Conservation (phyloP, 2,113 vertebrate genomes). For the Micronisus gabar region DNA sequence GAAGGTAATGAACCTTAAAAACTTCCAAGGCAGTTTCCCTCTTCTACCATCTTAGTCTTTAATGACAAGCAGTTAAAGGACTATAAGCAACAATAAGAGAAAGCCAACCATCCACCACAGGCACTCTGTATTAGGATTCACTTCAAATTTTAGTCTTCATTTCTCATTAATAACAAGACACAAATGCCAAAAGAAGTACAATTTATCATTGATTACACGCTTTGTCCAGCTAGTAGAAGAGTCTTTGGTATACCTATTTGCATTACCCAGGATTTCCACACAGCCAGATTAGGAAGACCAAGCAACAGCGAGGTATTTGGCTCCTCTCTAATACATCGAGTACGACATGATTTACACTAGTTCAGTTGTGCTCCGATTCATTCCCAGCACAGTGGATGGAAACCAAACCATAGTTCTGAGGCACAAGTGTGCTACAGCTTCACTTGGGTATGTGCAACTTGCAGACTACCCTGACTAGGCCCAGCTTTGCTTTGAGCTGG, state of each 20-base stretch:
- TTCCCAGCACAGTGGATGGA: background rate
- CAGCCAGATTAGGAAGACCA: background rate
- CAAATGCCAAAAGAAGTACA: background rate
- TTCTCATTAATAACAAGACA: background rate
- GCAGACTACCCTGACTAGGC: background rate
- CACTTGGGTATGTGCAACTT: background rate
- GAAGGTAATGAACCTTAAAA: slow-evolving; percentile 23
- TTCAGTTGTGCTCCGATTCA: background rate
- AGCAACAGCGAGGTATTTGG: background rate
- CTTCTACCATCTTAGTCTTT: slow-evolving; percentile 3
- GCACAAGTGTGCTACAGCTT: background rate
- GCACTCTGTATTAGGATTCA: background rate
- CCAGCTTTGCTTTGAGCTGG: background rate
- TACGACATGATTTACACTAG: background rate
- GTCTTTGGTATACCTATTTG: background rate
- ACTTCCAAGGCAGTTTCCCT: background rate
- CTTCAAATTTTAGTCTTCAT: background rate
- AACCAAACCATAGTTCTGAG: background rate
- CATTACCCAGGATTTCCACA: background rate
- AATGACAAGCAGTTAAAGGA: slow-evolving; percentile 9
- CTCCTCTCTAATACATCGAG: background rate
- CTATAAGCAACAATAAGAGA: background rate
- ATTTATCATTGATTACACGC: background rate
- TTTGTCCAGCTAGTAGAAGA: background rate
- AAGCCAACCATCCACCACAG: background rate